phyloP scores from a whole-genome alignment of 2,888 invertebrate species.

The Leuctra nigra region DNA sequence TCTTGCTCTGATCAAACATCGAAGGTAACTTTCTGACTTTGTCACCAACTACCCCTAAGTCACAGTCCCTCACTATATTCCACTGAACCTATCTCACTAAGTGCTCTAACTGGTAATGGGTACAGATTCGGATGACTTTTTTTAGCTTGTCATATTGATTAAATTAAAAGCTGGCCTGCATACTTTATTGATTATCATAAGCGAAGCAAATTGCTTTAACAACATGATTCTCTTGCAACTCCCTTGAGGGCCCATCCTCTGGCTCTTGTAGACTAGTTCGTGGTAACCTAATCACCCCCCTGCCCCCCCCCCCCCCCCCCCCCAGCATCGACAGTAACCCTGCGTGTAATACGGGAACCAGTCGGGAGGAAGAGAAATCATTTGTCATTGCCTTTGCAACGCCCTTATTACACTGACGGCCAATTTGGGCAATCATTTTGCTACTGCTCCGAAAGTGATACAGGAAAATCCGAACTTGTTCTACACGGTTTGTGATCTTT shows the following conservation, averaged over 20 bases:
- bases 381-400: slow-evolving; percentile 3
- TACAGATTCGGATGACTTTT: slow-evolving; percentile 1
- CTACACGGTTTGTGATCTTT: too few relatives aligned
- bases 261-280: slow-evolving; percentile 2
- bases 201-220: slow-evolving; percentile 17
- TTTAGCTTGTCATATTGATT: not conserved
- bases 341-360: slow-evolving; percentile 7
- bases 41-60: not conserved
- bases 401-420: slow-evolving; percentile 30
- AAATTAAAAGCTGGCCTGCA: not conserved
- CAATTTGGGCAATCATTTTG: slow-evolving; percentile 31
- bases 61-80: not conserved
- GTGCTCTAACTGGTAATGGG: not conserved
- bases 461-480: too few relatives aligned
- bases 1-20: not conserved
- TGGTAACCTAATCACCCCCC: slow-evolving; percentile 18
- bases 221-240: slow-evolving; percentile 14
- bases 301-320: slow-evolving; percentile 28
- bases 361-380: not conserved
- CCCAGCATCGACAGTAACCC: not conserved
- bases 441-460: too few relatives aligned
- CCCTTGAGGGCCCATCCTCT: slow-evolving; percentile 30
- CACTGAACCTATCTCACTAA: slow-evolving; percentile 1
- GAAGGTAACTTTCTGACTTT: not conserved
- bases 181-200: slow-evolving; percentile 14